phyloP scores from a whole-genome alignment of 2,113 vertebrate genomes.

The Tetraodon nigroviridis region DNA sequence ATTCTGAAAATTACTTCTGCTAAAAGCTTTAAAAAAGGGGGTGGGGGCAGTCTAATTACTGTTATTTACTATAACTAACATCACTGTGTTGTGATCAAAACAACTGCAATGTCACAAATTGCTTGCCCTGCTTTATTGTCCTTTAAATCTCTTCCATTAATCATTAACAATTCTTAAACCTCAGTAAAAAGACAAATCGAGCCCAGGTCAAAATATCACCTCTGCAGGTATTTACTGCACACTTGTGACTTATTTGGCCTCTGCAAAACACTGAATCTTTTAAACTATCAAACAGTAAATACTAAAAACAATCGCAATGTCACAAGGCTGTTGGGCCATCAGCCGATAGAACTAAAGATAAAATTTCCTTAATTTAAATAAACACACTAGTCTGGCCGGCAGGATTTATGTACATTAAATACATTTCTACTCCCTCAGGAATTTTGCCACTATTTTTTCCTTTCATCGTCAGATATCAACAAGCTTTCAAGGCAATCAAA shows the following conservation, averaged over 20 bases:
- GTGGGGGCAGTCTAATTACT: background rate
- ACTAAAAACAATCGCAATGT: background rate
- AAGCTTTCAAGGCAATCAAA: slow-evolving; percentile 60
- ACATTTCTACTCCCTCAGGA: slow-evolving; percentile 8
- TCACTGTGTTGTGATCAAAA: background rate
- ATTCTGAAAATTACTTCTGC: background rate
- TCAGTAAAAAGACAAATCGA: slow-evolving; percentile 50
- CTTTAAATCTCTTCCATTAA: slow-evolving; percentile 54
- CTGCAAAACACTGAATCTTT: slow-evolving; percentile 29
- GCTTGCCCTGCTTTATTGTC: slow-evolving; percentile 31
- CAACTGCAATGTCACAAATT: slow-evolving; percentile 9
- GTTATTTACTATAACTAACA: no score
- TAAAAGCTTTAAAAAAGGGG: background rate
- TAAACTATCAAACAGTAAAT: background rate
- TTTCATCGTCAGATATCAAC: slow-evolving; percentile 54
- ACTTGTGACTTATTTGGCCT: slow-evolving; percentile 60
- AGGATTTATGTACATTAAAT: slow-evolving; percentile 6
- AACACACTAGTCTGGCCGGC: background rate
- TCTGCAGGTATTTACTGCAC: slow-evolving; percentile 67
- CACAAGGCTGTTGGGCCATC: background rate
- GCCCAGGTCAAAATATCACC: slow-evolving; percentile 52
- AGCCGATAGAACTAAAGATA: background rate
- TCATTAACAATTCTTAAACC: slow-evolving; percentile 65
- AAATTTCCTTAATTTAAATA: background rate
- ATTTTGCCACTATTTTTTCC: slow-evolving; percentile 8